Percentiles rank a stretch among this genome's conserved stretches.
Conservation (phyloP, 2,797 vertebrate genomes). For the Lepilemur ruficaudatus region DNA sequence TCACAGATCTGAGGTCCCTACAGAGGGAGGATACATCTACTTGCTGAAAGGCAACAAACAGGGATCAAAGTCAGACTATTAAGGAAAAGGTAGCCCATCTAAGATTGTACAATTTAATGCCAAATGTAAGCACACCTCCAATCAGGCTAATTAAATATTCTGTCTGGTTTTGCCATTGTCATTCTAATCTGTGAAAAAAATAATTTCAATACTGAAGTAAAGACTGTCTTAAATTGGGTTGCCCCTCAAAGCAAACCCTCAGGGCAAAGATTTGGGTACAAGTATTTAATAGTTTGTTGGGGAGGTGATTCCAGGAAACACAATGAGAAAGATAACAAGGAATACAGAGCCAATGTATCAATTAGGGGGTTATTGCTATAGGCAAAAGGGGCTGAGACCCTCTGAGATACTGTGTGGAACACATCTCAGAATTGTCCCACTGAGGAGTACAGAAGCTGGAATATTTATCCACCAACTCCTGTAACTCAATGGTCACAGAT, state of each 20-base stretch:
- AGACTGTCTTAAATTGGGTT: background rate
- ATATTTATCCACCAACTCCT: background rate
- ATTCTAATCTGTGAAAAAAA: background rate
- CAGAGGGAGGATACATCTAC: background rate
- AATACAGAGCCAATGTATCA: background rate
- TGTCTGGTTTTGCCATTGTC: background rate
- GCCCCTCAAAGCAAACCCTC: background rate
- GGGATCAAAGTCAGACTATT: background rate
- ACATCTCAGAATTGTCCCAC: background rate
- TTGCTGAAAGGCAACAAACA: background rate
- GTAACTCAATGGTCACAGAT: background rate
- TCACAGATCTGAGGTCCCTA: background rate
- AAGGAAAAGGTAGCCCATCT: background rate
- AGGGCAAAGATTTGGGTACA: background rate
- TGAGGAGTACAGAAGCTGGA: background rate
- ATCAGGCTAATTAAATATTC: background rate
- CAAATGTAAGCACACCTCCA: background rate
- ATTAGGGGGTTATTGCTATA: background rate
- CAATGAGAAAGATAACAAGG: background rate
- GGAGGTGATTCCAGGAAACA: background rate
- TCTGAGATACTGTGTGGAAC: background rate
- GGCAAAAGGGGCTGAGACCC: background rate
- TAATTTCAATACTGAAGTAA: background rate
- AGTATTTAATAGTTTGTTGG: background rate
- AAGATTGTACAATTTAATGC: background rate